Base-by-base conservation (phyloP, 2,797 vertebrate genomes). In the Huso huso region DNA sequence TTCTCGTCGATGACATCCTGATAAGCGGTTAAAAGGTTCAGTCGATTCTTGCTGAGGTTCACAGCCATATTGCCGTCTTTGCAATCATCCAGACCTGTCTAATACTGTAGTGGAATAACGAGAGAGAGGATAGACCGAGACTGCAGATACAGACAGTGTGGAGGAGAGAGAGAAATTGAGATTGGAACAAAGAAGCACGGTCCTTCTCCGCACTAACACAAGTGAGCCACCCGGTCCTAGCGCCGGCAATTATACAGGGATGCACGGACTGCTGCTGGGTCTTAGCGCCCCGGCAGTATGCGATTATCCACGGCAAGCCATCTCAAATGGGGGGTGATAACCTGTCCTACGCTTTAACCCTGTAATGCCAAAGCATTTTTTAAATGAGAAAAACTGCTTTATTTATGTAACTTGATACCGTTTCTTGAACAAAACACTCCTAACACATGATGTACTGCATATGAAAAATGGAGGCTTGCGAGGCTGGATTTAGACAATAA, bases 1-100 rank as follows among this genome's bases (percentile, higher is more conserved):
- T 89, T 86, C 75, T 96, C 94, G 79, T 90, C 89, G 66, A 96
- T 96, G 84, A 97, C 95, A 84, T 95, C 94, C 89, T 96, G 93
- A 81, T 97, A 97, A 65, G 93, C 91, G 78, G 94, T 94, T 79
- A 97, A 92, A 85, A 97, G 92, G 76, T 87, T 87, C 90, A 95
- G 92, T 86, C 95, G 88, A 89, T 97, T 93, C 79, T 89, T 91
- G 72, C 89, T 88, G 87, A 97, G 95, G 86, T 94, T 95, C 83
- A 96, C 93, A 76, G 89, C 87, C 89, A 91, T 91, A 79, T 77
- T 72, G 75, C 75, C 62, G 81, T 79, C 81, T 70, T 78, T 78
- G 82, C 81, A 73, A 77, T 77, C 83, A 87, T 86, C 85, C 85
- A 87, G 83, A 79, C 81, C 82, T 77, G 77, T 79, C 80, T 78